phyloP scores from a whole-genome alignment of 2,888 invertebrate species.

The Phalangium opilio region DNA sequence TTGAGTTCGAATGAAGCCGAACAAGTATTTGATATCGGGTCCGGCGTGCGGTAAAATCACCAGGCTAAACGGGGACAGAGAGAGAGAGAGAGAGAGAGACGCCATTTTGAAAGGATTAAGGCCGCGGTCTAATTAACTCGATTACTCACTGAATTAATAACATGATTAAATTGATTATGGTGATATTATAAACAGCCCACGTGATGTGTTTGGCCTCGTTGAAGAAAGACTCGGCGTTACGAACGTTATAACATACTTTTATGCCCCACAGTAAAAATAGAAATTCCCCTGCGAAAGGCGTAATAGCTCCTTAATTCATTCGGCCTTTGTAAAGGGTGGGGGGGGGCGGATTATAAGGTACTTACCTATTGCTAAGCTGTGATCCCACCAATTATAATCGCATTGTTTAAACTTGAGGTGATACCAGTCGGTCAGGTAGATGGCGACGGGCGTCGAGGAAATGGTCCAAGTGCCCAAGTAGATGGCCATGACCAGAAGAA shows the following conservation, averaged over 20 bases:
- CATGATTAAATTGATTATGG: constrained; percentile 79
- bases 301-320: not conserved
- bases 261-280: constrained; percentile 35
- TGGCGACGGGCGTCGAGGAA: constrained; percentile 62
- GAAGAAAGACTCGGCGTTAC: constrained; percentile 76
- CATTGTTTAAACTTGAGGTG: constrained; percentile 76
- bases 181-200: constrained; percentile 87
- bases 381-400: constrained; percentile 87
- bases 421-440: constrained; percentile 27
- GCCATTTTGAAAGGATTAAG: too few species aligned
- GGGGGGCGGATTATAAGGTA: constrained; percentile 1
- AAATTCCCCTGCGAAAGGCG: constrained; percentile 28
- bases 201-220: constrained; percentile 85
- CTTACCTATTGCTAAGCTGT: constrained; percentile 69
- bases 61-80: too few species aligned
- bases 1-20: constrained; percentile 81
- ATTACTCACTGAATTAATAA: constrained; percentile 73
- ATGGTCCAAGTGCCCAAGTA: constrained; percentile 81
- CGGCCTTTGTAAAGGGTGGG: not conserved
- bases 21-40: constrained; percentile 78
- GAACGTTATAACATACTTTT: constrained; percentile 34
- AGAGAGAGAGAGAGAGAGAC: too few species aligned
- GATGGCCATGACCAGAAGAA: constrained; percentile 71
- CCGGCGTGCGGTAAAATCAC: constrained; percentile 71
- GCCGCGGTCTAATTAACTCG: too few species aligned